Conservation (phyloP, 1,140 invertebrate species). For the Scaptodrosophila lebanonensis region DNA sequence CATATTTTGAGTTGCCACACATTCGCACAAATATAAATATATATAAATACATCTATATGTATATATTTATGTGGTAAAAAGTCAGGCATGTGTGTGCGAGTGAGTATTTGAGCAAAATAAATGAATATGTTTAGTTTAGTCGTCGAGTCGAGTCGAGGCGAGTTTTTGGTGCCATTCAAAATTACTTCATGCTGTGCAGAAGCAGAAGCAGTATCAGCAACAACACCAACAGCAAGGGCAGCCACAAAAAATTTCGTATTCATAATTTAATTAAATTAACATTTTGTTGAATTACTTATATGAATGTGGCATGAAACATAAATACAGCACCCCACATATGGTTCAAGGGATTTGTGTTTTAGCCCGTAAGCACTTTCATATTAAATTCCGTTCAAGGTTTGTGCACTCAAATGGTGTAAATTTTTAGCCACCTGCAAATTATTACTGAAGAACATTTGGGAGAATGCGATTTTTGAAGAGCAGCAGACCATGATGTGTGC, state of each 20-base stretch:
- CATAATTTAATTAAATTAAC: conserved; percentile 73
- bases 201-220: conserved; percentile 2
- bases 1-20: conserved; percentile 25
- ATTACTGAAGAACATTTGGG: conserved; percentile 19
- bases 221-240: conserved; percentile 2
- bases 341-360: conserved; percentile 30
- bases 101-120: conserved; percentile 43
- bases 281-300: conserved; percentile 67
- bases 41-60: too few relatives aligned
- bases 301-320: conserved; percentile 34
- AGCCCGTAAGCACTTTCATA: conserved; percentile 1
- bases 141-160: conserved; percentile 42
- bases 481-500: conserved; percentile 50
- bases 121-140: conserved; percentile 69
- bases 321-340: conserved; percentile 28
- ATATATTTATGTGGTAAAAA: conserved; percentile 22
- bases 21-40: too few relatives aligned
- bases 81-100: conserved; percentile 25
- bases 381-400: conserved; percentile 30
- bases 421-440: too few relatives aligned
- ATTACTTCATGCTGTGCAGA: conserved; percentile 3
- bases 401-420: neutral
- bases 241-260: conserved; percentile 59
- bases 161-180: conserved; percentile 51
- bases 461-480: conserved; percentile 22